Evolutionary conservation across 2,113 vertebrate genomes (phyloP), one percentile per base, ranked within the genome.

Genomic region (Asarcornis scutulata): DNA sequence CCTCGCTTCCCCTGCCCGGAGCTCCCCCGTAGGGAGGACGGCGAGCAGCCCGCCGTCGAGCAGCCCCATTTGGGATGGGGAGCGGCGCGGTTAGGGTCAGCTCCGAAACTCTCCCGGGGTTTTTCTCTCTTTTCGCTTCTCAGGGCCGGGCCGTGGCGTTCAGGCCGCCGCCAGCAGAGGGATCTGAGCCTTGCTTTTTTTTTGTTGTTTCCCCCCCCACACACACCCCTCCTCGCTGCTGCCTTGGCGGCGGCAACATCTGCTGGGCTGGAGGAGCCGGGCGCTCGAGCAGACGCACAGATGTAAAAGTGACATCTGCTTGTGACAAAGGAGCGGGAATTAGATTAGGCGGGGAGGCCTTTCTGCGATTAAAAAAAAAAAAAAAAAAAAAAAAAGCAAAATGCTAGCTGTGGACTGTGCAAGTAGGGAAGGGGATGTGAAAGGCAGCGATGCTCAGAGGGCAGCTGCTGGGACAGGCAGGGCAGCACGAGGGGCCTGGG

Each of bases 291-390:
- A 97, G 97, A 97, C 96, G 97, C 98, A 98, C 98, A 99, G 99
- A 99, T 99, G 98, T 98, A 98, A 98, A 98, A 98, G 98, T 99
- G 99, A 99, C 99, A 99, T 99, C 99, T 99, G 99, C 98, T 97
- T 97, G 95, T 96, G 98, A 98, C 98, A 98, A 98, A 98, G 97
- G 97, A 98, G 96, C 93, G 97, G 97, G 98, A 98, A 99, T 99
- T 98, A 86, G 98, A 99, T 99, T 99, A 99, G 97, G 86, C 88
- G 89, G 86, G 95, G 96, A 98, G 98, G 98, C 96, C 97, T 98
- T 97, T 98, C 97, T 98, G 94, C 58, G 87, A 98, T 97, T 94
- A 88, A 4, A 59, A 6, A 26, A 8, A 79, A 58, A 34, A 52
- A 77, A 44, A 83, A 46, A 79, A 58, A 34, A 52, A 77, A 81